Percentiles rank a stretch among this genome's conserved stretches.
phyloP scores from a whole-genome alignment of 2,888 invertebrate species.

The Perithous albicinctus region DNA sequence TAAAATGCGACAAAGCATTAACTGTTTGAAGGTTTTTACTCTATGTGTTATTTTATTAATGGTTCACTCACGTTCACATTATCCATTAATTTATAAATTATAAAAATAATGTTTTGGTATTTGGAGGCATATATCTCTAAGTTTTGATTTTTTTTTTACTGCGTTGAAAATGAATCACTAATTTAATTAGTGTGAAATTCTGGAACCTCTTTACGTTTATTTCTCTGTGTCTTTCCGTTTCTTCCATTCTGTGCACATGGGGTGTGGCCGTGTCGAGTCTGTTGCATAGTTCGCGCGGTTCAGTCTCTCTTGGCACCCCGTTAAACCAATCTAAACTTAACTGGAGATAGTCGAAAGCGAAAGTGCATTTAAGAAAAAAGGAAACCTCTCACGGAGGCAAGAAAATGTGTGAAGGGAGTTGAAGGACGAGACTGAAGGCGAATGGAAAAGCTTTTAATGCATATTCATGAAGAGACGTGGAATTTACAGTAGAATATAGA shows the following conservation, averaged over 20 bases:
- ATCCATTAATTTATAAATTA: no score
- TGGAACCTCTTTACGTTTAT: background rate
- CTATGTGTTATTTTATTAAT: no score
- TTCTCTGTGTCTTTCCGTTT: background rate
- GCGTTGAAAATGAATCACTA: no score
- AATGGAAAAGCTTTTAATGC: background rate
- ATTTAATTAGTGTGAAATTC: no score
- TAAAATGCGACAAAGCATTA: no score
- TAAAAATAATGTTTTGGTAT: no score
- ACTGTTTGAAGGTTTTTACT: no score
- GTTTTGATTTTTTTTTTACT: no score
- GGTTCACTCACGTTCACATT: no score
- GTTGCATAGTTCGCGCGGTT: slow-evolving; percentile 28
- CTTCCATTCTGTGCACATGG: background rate
- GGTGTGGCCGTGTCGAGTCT: slow-evolving; percentile 27
- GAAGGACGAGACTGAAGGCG: background rate
- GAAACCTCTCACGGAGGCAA: background rate
- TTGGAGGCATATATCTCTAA: no score
- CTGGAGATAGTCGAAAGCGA: background rate
- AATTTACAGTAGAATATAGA: background rate
- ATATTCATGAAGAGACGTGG: background rate
- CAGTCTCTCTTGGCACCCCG: slow-evolving; percentile 5
- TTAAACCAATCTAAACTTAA: slow-evolving; percentile 38
- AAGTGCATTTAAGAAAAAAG: slow-evolving; percentile 12
- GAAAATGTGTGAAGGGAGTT: background rate